Conservation (phyloP, 2,888 invertebrate species). For the Drosophila rellima region DNA sequence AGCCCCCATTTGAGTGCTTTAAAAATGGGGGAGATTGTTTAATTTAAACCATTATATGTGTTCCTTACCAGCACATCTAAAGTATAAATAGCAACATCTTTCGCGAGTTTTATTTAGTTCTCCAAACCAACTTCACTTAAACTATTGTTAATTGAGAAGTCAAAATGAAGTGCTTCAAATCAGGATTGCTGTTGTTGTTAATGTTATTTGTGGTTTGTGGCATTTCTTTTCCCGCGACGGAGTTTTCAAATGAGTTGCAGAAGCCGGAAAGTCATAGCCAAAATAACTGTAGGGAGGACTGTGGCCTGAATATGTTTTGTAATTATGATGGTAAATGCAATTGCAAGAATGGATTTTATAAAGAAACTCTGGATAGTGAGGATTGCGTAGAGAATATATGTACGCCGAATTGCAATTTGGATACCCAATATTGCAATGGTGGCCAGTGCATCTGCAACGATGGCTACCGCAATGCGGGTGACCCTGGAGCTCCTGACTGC, state of each 20-base stretch:
- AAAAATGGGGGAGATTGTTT: background rate
- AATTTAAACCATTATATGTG: background rate
- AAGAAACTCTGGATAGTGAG: fast-evolving
- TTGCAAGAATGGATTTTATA: background rate
- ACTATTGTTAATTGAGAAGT: background rate
- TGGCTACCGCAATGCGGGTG: background rate
- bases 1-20: background rate
- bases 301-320: fast-evolving
- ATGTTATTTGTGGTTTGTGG: background rate
- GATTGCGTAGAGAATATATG: background rate
- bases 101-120: conserved; percentile 6
- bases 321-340: background rate
- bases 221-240: background rate
- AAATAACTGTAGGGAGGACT: background rate
- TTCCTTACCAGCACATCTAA: background rate
- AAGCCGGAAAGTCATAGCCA: background rate
- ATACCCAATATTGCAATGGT: background rate
- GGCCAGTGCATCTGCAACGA: background rate
- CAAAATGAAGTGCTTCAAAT: background rate
- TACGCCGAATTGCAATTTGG: fast-evolving
- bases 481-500: background rate
- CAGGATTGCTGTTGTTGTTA: conserved; percentile 3
- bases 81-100: background rate
- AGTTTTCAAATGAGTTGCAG: background rate
- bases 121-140: background rate